phyloP scores from a whole-genome alignment of 1,140 invertebrate species.

The Scaptomyza pallida region DNA sequence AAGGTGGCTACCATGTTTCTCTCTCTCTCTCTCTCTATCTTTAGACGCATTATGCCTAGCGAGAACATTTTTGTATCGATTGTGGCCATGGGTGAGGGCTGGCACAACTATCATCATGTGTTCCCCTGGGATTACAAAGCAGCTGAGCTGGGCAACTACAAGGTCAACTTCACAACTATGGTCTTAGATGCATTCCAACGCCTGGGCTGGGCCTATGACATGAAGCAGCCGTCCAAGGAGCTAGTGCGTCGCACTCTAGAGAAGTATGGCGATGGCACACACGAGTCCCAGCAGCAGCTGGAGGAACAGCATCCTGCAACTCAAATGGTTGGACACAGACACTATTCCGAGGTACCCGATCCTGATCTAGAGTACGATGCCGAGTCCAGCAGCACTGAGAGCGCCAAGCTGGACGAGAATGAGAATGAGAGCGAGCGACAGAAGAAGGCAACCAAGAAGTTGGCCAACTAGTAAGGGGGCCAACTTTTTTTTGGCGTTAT shows the following conservation, averaged over 20 bases:
- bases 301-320: neutral
- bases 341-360: slow-evolving; percentile 75
- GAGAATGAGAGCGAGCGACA: slow-evolving; percentile 73
- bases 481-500: neutral
- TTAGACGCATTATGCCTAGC: slow-evolving; percentile 87
- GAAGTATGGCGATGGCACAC: slow-evolving; percentile 88
- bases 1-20: neutral
- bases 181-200: slow-evolving; percentile 91
- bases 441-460: slow-evolving; percentile 67
- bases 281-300: slow-evolving; percentile 61
- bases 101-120: slow-evolving; percentile 96
- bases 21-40: neutral
- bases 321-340: slow-evolving; percentile 61
- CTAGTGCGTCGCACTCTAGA: slow-evolving; percentile 85
- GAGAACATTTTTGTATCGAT: slow-evolving; percentile 87
- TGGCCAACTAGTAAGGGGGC: slow-evolving; percentile 7
- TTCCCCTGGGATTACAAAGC: slow-evolving; percentile 92
- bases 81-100: slow-evolving; percentile 89
- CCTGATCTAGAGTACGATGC: slow-evolving; percentile 74
- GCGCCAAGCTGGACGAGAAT: slow-evolving; percentile 79
- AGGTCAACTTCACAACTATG: slow-evolving; percentile 80
- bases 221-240: slow-evolving; percentile 87
- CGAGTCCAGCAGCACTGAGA: slow-evolving; percentile 80
- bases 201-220: slow-evolving; percentile 92
- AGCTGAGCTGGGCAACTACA: slow-evolving; percentile 86